phyloP scores from a whole-genome alignment of 1,140 invertebrate species.

The Leucophenga varia region DNA sequence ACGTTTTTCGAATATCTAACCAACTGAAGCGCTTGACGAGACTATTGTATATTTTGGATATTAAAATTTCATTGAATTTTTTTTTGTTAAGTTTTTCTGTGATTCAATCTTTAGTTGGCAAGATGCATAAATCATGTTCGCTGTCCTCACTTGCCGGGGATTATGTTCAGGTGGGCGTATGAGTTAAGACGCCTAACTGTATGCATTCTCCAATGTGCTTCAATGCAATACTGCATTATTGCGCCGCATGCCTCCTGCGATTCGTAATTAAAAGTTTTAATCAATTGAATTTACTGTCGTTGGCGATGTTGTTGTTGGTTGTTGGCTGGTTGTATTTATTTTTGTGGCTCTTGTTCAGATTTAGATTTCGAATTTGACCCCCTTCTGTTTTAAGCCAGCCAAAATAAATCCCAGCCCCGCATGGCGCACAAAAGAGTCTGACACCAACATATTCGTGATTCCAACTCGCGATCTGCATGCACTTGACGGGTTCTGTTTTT shows the following conservation, averaged over 20 bases:
- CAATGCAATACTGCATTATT: too few relatives aligned
- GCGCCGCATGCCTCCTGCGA: too few relatives aligned
- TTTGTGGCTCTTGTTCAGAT: background rate
- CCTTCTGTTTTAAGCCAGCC: slow-evolving; percentile 3
- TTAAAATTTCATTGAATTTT: too few relatives aligned
- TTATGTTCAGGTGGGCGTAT: slow-evolving; percentile 14
- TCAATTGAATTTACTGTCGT: slow-evolving; percentile 15
- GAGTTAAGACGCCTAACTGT: background rate
- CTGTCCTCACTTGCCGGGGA: slow-evolving; percentile 17
- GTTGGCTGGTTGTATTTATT: background rate
- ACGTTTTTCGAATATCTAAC: too few relatives aligned
- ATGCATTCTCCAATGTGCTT: too few relatives aligned
- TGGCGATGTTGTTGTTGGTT: slow-evolving; percentile 2
- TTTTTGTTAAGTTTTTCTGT: too few relatives aligned
- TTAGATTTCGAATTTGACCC: slow-evolving; percentile 5
- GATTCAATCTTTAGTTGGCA: too few relatives aligned
- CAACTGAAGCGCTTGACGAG: too few relatives aligned
- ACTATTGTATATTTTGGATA: too few relatives aligned
- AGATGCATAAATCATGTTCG: slow-evolving; percentile 20
- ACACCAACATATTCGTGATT: slow-evolving; percentile 7
- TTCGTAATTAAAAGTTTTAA: slow-evolving; percentile 25
- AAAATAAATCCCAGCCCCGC: slow-evolving; percentile 5
- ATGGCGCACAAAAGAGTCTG: background rate
- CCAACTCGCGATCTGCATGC: slow-evolving; percentile 22
- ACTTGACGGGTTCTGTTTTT: slow-evolving; percentile 18